phyloP scores from a whole-genome alignment of 2,888 invertebrate species.

The Tenthredo notha region DNA sequence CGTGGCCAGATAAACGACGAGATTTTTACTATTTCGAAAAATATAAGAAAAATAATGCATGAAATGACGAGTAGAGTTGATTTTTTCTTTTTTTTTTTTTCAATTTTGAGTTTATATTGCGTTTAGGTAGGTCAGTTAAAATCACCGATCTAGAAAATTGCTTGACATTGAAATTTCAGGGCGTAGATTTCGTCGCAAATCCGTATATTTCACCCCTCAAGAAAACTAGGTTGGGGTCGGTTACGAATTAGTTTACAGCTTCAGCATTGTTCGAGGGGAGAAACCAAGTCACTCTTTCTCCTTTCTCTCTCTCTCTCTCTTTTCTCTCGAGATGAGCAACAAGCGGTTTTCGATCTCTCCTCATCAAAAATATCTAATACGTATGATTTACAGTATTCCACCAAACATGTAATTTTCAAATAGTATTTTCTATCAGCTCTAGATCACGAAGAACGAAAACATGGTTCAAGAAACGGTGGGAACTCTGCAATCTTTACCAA shows the following conservation, averaged over 20 bases:
- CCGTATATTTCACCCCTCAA: constrained; percentile 18
- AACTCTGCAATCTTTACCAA: constrained; percentile 14
- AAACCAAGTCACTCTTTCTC: constrained; percentile 33
- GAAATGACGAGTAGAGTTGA: neutral
- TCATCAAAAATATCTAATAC: neutral
- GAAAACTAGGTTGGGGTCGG: constrained; percentile 67
- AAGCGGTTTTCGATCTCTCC: neutral
- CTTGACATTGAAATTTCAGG: constrained; percentile 8
- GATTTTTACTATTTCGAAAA: neutral
- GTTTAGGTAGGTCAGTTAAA: neutral
- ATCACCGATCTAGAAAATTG: neutral
- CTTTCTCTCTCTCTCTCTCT: neutral
- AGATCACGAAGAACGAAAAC: neutral
- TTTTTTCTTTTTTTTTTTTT: neutral
- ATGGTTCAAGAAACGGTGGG: neutral
- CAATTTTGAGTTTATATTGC: neutral
- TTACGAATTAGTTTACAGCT: constrained; percentile 64
- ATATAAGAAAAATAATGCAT: neutral
- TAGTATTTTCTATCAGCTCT: neutral
- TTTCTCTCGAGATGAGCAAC: constrained; percentile 33
- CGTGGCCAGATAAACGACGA: neutral
- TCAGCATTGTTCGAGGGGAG: constrained; percentile 55
- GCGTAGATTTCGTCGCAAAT: constrained; percentile 14
- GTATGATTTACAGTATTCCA: neutral
- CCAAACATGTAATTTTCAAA: neutral